A percentile compares a stretch with the other conserved stretches of the same genome.
Conservation (phyloP, 2,888 invertebrate species). For the Limenitis camilla region DNA sequence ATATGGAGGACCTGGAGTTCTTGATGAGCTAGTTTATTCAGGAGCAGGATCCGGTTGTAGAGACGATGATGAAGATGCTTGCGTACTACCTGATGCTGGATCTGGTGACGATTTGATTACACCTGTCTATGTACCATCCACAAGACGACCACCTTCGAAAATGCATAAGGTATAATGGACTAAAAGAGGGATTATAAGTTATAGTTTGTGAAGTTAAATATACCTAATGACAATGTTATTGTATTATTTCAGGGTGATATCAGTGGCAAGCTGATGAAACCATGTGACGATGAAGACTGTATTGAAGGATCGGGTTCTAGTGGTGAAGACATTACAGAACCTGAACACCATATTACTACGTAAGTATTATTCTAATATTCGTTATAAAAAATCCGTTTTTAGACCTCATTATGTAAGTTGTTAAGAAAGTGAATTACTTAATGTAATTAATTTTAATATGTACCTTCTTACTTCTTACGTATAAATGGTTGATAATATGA, state of each 20-base stretch:
- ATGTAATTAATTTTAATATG: too few relatives aligned
- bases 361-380: constrained; percentile 31
- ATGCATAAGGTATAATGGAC: constrained; percentile 25
- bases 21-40: constrained; percentile 93
- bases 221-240: neutral
- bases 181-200: neutral
- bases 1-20: constrained; percentile 76
- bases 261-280: constrained; percentile 63
- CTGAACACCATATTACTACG: constrained; percentile 75
- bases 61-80: constrained; percentile 94
- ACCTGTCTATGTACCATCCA: constrained; percentile 91
- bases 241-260: constrained; percentile 42
- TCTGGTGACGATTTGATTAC: constrained; percentile 95
- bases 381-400: neutral
- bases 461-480: too few relatives aligned
- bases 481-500: too few relatives aligned
- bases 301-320: constrained; percentile 85
- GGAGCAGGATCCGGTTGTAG: constrained; percentile 94
- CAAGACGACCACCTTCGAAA: constrained; percentile 74
- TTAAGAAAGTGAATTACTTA: too few relatives aligned
- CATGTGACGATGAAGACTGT: constrained; percentile 91
- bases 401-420: neutral
- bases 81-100: constrained; percentile 87
- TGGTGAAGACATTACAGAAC: constrained; percentile 81
- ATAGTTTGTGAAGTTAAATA: neutral